Percentiles rank a stretch among this genome's conserved stretches.
phyloP scores from a whole-genome alignment of 1,140 invertebrate genomes.

The Trinorchestia longiramus region DNA sequence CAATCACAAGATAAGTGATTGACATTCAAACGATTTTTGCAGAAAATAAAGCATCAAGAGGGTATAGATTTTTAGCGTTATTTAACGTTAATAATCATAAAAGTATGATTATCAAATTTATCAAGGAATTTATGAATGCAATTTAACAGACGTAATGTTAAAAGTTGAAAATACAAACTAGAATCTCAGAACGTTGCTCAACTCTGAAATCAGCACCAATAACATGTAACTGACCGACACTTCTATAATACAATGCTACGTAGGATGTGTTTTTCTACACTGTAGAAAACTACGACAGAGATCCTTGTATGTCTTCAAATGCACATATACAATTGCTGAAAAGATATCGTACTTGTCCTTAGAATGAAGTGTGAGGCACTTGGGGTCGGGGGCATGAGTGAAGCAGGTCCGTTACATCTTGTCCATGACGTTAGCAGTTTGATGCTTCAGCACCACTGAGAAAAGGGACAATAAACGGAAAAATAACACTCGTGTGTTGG shows the following conservation, averaged over 20 bases:
- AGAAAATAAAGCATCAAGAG: too few relatives aligned
- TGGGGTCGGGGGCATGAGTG: background rate
- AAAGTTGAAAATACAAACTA: background rate
- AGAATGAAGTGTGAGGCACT: background rate
- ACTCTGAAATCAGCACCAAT: background rate
- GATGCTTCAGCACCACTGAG: slow-evolving; percentile 64
- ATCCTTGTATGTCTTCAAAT: background rate
- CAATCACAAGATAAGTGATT: background rate
- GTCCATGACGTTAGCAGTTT: slow-evolving; percentile 60
- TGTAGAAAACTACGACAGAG: background rate
- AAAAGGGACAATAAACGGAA: background rate
- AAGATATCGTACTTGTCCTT: background rate
- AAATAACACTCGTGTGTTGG: background rate
- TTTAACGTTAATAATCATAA: too few relatives aligned
- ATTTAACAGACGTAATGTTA: too few relatives aligned
- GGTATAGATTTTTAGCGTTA: too few relatives aligned
- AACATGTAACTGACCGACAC: background rate
- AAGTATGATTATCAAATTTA: background rate
- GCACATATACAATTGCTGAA: background rate
- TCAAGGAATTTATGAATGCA: background rate
- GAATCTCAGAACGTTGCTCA: background rate
- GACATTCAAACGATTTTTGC: too few relatives aligned
- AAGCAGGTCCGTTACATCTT: slow-evolving; percentile 56
- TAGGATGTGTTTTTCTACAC: background rate
- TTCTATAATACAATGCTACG: background rate